Evolutionary conservation across 1,140 invertebrate species (phyloP).

Genomic region (Cephus cinctus): DNA sequence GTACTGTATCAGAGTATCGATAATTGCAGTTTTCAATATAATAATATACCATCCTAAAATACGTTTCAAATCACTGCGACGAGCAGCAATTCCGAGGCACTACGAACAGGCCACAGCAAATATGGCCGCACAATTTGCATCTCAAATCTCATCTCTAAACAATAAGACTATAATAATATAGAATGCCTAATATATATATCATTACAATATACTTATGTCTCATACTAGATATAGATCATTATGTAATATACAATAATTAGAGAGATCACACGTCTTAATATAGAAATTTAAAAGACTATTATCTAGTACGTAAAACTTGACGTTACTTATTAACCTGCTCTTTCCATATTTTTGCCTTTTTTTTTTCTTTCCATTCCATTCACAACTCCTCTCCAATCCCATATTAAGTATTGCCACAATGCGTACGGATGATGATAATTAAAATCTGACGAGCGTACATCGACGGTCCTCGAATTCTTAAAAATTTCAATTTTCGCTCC

Average conservation of each 20-base stretch:
- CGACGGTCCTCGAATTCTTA: constrained; percentile 27
- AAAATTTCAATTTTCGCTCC: not conserved
- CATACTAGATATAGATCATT: constrained; percentile 47
- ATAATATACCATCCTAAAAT: constrained; percentile 54
- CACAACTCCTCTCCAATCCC: constrained; percentile 16
- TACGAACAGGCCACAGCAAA: constrained; percentile 56
- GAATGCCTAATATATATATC: constrained; percentile 40
- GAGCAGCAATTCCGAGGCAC: constrained; percentile 58
- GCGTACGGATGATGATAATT: constrained; percentile 42
- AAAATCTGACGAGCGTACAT: constrained; percentile 25
- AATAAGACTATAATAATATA: constrained; percentile 54
- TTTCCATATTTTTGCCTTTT: not conserved
- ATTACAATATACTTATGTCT: constrained; percentile 38
- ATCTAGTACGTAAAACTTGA: constrained; percentile 49
- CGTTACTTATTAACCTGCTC: constrained; percentile 8
- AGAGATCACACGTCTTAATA: constrained; percentile 58
- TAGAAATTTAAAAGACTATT: constrained; percentile 57
- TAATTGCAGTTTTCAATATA: constrained; percentile 48
- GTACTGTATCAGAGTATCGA: constrained; percentile 50
- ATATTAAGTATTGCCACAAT: constrained; percentile 56
- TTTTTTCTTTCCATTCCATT: constrained; percentile 11
- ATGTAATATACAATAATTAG: constrained; percentile 55
- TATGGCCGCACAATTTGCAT: constrained; percentile 54
- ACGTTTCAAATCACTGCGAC: constrained; percentile 54
- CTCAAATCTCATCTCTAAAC: constrained; percentile 51